Percentiles rank a stretch among this genome's conserved stretches.
Evolutionary conservation across 2,888 invertebrate genomes (phyloP).

Genomic region (Apotomis turbidana): DNA sequence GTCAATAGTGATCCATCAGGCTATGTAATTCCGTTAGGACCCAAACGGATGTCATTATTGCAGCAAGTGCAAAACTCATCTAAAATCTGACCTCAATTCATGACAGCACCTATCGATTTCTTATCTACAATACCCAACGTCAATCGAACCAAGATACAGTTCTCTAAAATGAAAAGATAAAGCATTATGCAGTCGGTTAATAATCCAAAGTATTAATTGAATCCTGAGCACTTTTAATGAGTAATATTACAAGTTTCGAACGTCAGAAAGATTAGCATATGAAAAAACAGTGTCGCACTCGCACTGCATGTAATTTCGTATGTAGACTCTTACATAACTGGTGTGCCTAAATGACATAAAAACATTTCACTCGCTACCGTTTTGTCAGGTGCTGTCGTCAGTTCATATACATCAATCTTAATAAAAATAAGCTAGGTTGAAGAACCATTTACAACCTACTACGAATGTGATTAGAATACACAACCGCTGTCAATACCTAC

Average conservation of each 20-base stretch:
- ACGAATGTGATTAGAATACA: conserved; percentile 25
- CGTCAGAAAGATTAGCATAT: conserved; percentile 21
- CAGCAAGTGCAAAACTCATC: conserved; percentile 51
- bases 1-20: too few relatives aligned
- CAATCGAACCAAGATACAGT: conserved; percentile 35
- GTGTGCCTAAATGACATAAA: conserved; percentile 47
- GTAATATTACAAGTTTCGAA: conserved; percentile 1
- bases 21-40: neutral
- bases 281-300: conserved; percentile 36
- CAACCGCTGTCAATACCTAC: conserved; percentile 4
- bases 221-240: neutral
- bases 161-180: conserved; percentile 7
- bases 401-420: conserved; percentile 17
- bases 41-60: conserved; percentile 43
- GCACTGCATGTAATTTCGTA: conserved; percentile 40
- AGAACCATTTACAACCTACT: conserved; percentile 23
- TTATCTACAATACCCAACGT: conserved; percentile 65
- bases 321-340: conserved; percentile 49
- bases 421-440: conserved; percentile 6
- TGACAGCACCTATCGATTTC: conserved; percentile 60
- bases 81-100: conserved; percentile 61
- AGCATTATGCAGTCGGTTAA: neutral
- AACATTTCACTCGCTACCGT: conserved; percentile 44
- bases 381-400: conserved; percentile 38
- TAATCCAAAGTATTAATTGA: neutral